Evolutionary conservation across 2,888 invertebrate genomes (phyloP).

Genomic region (Alentia gelatinosa): DNA sequence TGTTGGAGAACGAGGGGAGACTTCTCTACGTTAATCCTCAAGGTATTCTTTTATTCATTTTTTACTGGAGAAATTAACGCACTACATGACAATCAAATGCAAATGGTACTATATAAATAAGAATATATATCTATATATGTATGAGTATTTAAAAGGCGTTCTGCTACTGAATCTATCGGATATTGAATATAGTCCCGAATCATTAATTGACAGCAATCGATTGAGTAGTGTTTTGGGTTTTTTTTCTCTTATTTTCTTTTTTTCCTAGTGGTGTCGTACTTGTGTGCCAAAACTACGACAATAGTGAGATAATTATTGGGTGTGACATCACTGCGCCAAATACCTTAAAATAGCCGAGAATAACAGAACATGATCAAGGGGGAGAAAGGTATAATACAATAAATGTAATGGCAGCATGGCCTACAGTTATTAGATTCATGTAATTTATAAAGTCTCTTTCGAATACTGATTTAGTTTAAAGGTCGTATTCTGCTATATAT

Average conservation of each 20-base stretch:
- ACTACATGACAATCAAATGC: not conserved
- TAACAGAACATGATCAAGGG: not conserved
- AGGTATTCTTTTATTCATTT: not conserved
- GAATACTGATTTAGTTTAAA: not conserved
- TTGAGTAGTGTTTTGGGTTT: not conserved
- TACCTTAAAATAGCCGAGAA: not conserved
- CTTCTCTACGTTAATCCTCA: not conserved
- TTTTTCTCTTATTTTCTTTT: not conserved
- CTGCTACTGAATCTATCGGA: conserved; percentile 1
- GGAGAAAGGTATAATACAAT: not conserved
- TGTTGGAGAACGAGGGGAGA: not conserved
- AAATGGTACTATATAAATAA: not conserved
- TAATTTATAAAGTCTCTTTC: not conserved
- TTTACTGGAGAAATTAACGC: not conserved
- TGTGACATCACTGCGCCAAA: not conserved
- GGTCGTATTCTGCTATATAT: conserved; percentile 37
- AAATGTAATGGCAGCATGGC: not conserved
- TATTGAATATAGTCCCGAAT: not conserved
- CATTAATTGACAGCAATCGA: not conserved
- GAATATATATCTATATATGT: not conserved
- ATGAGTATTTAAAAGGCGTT: not conserved
- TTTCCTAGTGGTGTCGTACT: not conserved
- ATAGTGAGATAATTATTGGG: not conserved
- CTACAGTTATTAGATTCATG: not conserved
- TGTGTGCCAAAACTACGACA: conserved; percentile 23